phyloP scores from a whole-genome alignment of 35 echinoderm and acorn worm genomes.

The Strongylocentrotus purpuratus region DNA sequence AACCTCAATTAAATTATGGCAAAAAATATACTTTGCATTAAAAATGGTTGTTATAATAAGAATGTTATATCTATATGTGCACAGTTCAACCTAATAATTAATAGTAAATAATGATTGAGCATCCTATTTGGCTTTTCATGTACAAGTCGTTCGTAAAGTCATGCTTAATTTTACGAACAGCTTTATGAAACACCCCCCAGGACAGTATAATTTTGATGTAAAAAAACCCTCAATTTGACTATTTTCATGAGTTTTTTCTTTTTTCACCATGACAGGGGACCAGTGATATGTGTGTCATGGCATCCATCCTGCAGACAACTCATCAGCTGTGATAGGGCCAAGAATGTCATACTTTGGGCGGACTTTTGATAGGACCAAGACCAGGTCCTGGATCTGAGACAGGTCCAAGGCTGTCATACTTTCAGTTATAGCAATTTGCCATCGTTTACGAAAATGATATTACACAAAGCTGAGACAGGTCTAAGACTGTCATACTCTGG shows the following conservation, averaged over 20 bases:
- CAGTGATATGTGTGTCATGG: slow-evolving; percentile 89
- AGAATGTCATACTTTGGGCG: slow-evolving; percentile 86
- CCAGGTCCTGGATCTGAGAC: background rate
- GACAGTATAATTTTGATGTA: no score
- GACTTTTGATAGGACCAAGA: slow-evolving; percentile 50
- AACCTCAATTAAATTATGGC: no score
- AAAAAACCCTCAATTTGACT: background rate
- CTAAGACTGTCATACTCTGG: background rate
- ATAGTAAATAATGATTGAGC: no score
- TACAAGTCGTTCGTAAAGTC: no score
- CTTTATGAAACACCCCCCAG: no score
- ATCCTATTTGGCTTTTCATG: no score
- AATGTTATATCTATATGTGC: no score
- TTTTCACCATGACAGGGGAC: slow-evolving; percentile 57
- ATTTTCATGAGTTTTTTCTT: slow-evolving; percentile 15
- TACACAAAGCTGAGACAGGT: background rate
- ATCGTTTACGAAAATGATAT: background rate
- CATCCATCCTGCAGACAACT: slow-evolving; percentile 82
- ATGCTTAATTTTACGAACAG: no score
- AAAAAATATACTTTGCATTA: no score
- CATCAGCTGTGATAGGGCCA: slow-evolving; percentile 87
- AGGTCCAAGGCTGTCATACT: background rate
- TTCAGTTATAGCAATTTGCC: background rate
- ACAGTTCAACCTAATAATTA: no score
- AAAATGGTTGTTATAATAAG: no score